These are phyloP conservation scores for Macropis europaea DNA, from an alignment of 2,888 invertebrate genomes.

Conservation along the genomic window DNA sequence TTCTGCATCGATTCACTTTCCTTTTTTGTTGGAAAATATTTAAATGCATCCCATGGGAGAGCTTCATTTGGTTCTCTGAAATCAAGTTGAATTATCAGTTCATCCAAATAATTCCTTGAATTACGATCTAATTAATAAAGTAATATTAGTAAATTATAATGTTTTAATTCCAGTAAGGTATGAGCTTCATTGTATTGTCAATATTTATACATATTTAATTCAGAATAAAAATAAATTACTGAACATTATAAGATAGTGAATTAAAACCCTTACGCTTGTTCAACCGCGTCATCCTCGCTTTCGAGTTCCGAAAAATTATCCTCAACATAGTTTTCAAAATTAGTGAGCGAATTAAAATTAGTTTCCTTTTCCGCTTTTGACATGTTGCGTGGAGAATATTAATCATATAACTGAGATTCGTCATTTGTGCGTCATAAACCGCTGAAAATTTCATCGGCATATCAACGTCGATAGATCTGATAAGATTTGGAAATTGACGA, in stretches of 20 bases:
- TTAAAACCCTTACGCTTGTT: conserved; percentile 31
- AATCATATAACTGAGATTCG: not conserved
- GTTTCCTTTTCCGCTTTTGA: not conserved
- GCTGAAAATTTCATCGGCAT: conserved; percentile 31
- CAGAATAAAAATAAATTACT: not conserved
- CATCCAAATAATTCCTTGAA: not conserved
- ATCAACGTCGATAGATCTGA: conserved; percentile 33
- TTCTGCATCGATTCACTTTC: conserved; percentile 86
- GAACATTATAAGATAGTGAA: not conserved
- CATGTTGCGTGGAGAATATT: conserved; percentile 11
- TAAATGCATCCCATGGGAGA: conserved; percentile 90
- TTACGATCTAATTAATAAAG: not conserved
- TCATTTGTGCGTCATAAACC: conserved; percentile 2
- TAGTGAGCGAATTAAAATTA: conserved; percentile 12
- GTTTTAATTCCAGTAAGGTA: too few relatives aligned
- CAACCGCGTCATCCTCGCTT: conserved; percentile 30
- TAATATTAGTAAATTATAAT: not conserved
- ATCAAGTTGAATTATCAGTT: not conserved
- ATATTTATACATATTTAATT: not conserved
- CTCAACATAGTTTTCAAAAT: conserved; percentile 28
- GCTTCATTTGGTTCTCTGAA: conserved; percentile 73
- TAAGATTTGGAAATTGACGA: conserved; percentile 38
- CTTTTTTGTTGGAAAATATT: conserved; percentile 85
- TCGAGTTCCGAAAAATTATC: conserved; percentile 28
- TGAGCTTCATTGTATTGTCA: not conserved